These are phyloP conservation scores for Xiphydria camelus DNA, from an alignment of 2,888 invertebrate species.

Conservation along the genomic window DNA sequence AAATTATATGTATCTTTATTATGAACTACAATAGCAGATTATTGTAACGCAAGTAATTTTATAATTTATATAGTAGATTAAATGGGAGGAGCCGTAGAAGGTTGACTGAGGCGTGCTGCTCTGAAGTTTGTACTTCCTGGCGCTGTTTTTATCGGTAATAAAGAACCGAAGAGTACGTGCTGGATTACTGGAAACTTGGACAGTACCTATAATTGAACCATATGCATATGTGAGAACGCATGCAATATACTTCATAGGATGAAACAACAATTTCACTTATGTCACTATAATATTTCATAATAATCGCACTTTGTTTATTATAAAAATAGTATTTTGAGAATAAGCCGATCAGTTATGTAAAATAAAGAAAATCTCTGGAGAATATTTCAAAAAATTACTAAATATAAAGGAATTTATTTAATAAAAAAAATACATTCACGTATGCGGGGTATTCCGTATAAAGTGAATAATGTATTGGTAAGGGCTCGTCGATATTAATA, in stretches of 20 bases:
- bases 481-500: too few relatives aligned
- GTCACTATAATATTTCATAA: too few relatives aligned
- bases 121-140: constrained; percentile 26
- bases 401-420: too few relatives aligned
- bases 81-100: constrained; percentile 20
- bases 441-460: too few relatives aligned
- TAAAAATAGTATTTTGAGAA: constrained; percentile 13
- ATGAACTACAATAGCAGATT: constrained; percentile 2
- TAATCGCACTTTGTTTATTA: too few relatives aligned
- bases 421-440: too few relatives aligned
- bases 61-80: too few relatives aligned
- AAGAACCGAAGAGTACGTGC: constrained; percentile 89
- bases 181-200: constrained; percentile 94
- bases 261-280: constrained; percentile 5
- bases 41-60: constrained; percentile 15
- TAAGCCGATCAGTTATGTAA: constrained; percentile 5
- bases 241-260: too few relatives aligned
- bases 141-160: constrained; percentile 72
- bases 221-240: background rate
- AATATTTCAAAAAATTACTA: constrained; percentile 12
- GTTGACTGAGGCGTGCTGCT: constrained; percentile 12
- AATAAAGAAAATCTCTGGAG: constrained; percentile 17
- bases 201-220: constrained; percentile 68
- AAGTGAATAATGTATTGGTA: too few relatives aligned
- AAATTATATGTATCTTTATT: too few relatives aligned